Evolutionary conservation across 2,888 invertebrate genomes (phyloP).

Genomic region (Drosophila paramelanica): DNA sequence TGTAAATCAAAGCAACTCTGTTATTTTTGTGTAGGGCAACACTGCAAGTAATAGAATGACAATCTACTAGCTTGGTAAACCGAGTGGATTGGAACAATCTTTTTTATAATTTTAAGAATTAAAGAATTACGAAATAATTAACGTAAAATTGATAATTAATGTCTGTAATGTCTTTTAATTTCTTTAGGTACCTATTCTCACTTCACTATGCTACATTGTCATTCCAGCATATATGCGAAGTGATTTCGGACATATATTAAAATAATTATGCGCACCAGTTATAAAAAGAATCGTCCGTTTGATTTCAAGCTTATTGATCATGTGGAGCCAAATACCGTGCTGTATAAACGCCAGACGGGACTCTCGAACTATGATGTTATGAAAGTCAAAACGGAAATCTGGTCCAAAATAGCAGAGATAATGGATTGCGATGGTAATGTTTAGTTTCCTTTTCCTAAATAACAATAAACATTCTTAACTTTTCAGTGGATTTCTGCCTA

Average conservation of each 20-base stretch:
- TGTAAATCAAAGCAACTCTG: constrained; percentile 16
- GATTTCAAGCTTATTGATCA: constrained; percentile 80
- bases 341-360: constrained; percentile 73
- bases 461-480: neutral
- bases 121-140: neutral
- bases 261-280: constrained; percentile 72
- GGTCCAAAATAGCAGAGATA: constrained; percentile 70
- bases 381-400: constrained; percentile 75
- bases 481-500: constrained; percentile 75
- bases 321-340: constrained; percentile 74
- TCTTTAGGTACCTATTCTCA: neutral
- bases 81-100: neutral
- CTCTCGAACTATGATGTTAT: constrained; percentile 77
- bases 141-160: neutral
- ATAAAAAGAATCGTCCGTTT: constrained; percentile 81
- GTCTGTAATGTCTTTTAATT: neutral
- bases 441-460: neutral
- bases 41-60: constrained; percentile 3
- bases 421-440: constrained; percentile 69
- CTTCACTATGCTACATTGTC: neutral
- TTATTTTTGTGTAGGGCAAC: neutral
- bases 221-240: neutral
- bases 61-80: neutral
- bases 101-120: neutral
- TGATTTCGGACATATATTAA: neutral